Evolutionary conservation across 2,113 vertebrate genomes (phyloP), one percentile per base, ranked within the genome.

Genomic region (Anseranas semipalmata): DNA sequence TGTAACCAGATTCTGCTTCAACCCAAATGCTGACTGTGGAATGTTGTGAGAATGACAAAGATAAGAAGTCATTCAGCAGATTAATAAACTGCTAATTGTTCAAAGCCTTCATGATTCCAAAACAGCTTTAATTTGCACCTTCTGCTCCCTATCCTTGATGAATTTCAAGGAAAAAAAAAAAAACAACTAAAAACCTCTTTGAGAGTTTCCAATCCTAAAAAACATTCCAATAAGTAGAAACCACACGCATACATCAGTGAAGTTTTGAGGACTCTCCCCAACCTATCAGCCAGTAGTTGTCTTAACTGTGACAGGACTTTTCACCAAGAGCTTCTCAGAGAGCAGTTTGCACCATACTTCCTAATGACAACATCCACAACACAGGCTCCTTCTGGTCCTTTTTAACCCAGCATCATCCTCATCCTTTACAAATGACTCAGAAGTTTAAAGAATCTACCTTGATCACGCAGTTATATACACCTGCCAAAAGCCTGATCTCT

Each of bases 401-500:
- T 59, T 50, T 70, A 80, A 65, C 25, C 15, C 25, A 11, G 33
- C 11, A 19, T 24, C 41, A 62, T 7, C 27, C 46, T 62, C 27
- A 77, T 21, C 46, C 39, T n/a, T 62, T 45, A 68, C 10, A 60
- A 55, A 22, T 6, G 7, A 53, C 25, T 76, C 10, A 21, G 1
- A 78, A 58, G 5, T 35, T 35, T 39, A 65, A 50, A 27, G 13
- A 63, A 24, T 35, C 30, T 63, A 25, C 50, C 27, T 46, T 37
- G 7, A 59, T 41, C 2, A 0, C 3, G 21, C 60, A 56, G 41
- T 74, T 45, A 50, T 3, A 52, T 13, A 35, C 18, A 37, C 53
- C 45, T n/a, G 59, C 7, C 22, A 19, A 32, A 58, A 79, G 35
- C 35, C n/a, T 52, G 33, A 68, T 25, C 8, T 78, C 35, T 41